Base-by-base conservation (phyloP, 2,797 vertebrate genomes). In the Pseudomugil gertrudae region DNA sequence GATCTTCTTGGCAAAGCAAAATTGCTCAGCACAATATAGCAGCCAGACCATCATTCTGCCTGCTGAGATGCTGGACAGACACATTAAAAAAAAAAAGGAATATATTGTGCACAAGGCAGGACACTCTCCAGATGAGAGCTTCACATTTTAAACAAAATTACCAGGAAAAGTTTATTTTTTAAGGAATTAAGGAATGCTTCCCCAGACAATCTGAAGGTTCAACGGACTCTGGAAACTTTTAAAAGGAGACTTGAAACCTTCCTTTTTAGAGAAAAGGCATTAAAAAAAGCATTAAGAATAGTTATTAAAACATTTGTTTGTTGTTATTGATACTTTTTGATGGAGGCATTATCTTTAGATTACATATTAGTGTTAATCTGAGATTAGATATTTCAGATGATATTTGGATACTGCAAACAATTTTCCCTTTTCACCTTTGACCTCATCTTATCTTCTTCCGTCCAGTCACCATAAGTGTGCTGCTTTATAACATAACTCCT, bases 81-180 rank as follows among this genome's bases (percentile, higher is more conserved):
- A n/a, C n/a, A n/a, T n/a, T n/a, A n/a, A n/a, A n/a, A n/a, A n/a
- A n/a, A n/a, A n/a, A n/a, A 70, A 55, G 45, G 50, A 35, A 59
- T 23, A 24, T 32, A 47, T 57, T 55, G 9, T 17, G 7, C 9
- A 27, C 17, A 9, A 2, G 57, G 9, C 3, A 40, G 5, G 5
- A 43, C 1, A 9, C 30, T 71, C 45, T 69, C 63, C n/a, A 35
- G 27, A 64, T 23, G 55, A 51, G 9, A 1, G 5, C 36, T n/a
- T 13, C 1, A 57, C 13, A 11, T 38, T 21, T 33, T 43, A 15
- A 55, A 45, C 23, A 23, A 48, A 56, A 21, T 32, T 65, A 68
- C 48, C 21, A 36, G 35, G 14, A 36, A 4, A 36, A 3, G 11
- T 14, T 30, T 6, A 3, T 30, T 30, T 30, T 6, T 6, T 30